Conservation (phyloP, 53 echinoderm and acorn worm genomes). For the Temnopleurus reevesii region DNA sequence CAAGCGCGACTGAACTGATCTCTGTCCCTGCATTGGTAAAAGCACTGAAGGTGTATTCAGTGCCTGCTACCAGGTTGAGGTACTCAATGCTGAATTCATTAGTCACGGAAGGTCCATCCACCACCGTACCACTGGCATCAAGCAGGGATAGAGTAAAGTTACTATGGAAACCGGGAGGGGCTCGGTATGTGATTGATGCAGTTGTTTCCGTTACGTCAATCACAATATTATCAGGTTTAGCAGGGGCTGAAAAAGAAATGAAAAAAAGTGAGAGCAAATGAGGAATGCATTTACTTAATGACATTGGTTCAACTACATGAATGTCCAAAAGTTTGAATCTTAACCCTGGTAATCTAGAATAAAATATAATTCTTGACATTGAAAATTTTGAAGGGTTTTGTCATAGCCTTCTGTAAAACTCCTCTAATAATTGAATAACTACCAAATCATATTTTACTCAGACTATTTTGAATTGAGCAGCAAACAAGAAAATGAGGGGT, state of each 20-base stretch:
- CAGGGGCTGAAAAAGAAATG: not conserved
- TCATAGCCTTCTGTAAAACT: too few species aligned
- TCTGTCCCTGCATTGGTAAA: slow-evolving; percentile 30
- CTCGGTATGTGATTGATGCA: not conserved
- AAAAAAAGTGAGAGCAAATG: not conserved
- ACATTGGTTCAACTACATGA: too few species aligned
- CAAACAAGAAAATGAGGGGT: too few species aligned
- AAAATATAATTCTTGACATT: too few species aligned
- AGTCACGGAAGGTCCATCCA: not conserved
- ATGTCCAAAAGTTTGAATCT: too few species aligned
- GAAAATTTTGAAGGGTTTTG: too few species aligned
- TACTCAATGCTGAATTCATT: slow-evolving; percentile 27
- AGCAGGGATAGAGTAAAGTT: not conserved
- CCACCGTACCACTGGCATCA: not conserved
- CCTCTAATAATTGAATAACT: too few species aligned
- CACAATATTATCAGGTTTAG: slow-evolving; percentile 9
- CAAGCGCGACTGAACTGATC: not conserved
- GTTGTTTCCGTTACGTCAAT: not conserved
- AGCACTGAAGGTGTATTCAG: slow-evolving; percentile 52
- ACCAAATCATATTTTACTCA: too few species aligned
- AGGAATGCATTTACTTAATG: too few species aligned
- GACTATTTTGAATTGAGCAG: too few species aligned
- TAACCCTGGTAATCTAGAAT: too few species aligned
- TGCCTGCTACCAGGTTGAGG: slow-evolving; percentile 55
- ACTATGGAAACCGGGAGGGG: slow-evolving; percentile 1